Evolutionary conservation across 2,888 invertebrate genomes (phyloP).

Genomic region (Metacarcinus magister): DNA sequence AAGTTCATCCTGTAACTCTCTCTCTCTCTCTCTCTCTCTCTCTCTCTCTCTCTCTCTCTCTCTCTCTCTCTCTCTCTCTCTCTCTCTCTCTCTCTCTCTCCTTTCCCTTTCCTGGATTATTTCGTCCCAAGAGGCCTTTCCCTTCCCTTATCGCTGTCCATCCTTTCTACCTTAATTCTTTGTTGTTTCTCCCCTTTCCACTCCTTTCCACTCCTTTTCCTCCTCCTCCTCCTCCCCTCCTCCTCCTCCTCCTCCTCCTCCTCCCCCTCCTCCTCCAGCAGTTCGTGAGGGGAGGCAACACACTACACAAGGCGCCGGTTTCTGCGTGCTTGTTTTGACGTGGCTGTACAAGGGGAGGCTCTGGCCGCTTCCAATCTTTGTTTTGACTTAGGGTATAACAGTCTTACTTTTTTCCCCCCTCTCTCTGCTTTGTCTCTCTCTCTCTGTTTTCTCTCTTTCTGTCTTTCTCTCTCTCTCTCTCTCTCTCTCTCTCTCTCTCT

Average conservation of each 20-base stretch:
- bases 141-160: not conserved
- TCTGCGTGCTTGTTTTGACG: not conserved
- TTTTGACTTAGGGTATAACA: constrained; percentile 7
- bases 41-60: not conserved
- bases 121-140: not conserved
- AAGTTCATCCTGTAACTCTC: not conserved
- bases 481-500: no score
- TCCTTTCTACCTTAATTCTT: not conserved
- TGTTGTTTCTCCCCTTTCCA: not conserved
- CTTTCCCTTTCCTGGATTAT: not conserved
- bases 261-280: not conserved
- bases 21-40: not conserved
- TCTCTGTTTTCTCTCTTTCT: no score
- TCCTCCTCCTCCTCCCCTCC: not conserved
- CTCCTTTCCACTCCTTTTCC: not conserved
- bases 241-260: not conserved
- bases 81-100: not conserved
- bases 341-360: not conserved
- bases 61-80: not conserved
- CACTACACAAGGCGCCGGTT: not conserved
- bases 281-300: not conserved
- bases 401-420: no score
- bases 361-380: not conserved
- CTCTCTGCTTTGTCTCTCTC: no score
- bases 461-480: no score